These are phyloP conservation scores for Diceros bicornis DNA, from an alignment of 2,797 vertebrate genomes.

Conservation along the genomic window DNA sequence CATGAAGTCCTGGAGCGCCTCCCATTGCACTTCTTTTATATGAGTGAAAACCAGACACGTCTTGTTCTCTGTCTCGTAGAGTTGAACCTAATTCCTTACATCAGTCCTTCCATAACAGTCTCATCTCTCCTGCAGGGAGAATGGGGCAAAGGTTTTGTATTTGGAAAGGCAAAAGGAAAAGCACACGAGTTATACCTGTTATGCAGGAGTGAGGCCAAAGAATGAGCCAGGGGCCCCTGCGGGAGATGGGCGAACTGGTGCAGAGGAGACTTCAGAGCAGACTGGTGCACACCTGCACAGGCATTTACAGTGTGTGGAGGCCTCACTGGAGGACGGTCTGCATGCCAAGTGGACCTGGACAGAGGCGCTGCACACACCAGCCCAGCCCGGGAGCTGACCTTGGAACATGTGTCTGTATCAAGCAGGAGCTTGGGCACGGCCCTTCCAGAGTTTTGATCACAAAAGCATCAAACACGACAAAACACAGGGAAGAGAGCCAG, in stretches of 20 bases:
- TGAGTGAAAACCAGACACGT: too few relatives aligned
- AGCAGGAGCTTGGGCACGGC: neutral
- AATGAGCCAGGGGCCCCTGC: neutral
- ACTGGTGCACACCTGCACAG: neutral
- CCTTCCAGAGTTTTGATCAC: neutral
- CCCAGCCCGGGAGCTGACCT: neutral
- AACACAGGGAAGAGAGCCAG: rapidly evolving
- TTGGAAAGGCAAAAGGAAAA: neutral
- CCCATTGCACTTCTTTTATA: neutral
- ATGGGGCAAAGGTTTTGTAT: too few relatives aligned
- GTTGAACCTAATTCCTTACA: neutral
- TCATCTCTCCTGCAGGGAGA: neutral
- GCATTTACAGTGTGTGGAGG: rapidly evolving
- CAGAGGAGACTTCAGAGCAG: neutral
- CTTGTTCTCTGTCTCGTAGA: neutral
- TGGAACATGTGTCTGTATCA: rapidly evolving
- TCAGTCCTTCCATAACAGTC: neutral
- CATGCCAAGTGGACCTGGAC: too few relatives aligned
- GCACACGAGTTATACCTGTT: rapidly evolving
- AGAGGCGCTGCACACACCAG: neutral
- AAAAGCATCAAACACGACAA: neutral
- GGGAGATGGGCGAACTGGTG: neutral
- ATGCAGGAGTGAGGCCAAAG: neutral
- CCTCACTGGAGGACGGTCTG: neutral
- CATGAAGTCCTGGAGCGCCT: too few relatives aligned